These are phyloP conservation scores for Lemur catta DNA, from an alignment of 2,797 vertebrate species.

Conservation along the genomic window DNA sequence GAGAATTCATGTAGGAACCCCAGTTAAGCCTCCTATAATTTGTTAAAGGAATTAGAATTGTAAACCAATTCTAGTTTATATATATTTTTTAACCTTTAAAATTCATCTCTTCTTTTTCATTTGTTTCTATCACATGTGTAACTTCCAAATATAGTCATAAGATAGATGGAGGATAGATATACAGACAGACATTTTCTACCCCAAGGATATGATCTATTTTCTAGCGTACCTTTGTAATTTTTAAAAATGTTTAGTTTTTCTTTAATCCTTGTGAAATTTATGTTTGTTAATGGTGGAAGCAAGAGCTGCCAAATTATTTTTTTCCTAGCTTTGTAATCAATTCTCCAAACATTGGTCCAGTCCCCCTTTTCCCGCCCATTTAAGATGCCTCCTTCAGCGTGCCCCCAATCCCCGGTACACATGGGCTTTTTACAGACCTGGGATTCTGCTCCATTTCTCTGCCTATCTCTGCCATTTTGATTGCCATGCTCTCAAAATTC, in stretches of 20 bases:
- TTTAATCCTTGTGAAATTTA: neutral
- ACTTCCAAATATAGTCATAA: neutral
- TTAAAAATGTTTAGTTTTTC: neutral
- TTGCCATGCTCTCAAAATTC: neutral
- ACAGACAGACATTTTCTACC: neutral
- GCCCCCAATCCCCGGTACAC: neutral
- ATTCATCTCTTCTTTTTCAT: neutral
- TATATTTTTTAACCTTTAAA: neutral
- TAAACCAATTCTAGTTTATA: neutral
- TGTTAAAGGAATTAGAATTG: neutral
- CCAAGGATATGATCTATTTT: neutral
- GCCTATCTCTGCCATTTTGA: neutral
- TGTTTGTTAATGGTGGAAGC: neutral
- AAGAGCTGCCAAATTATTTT: neutral
- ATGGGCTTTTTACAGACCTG: neutral
- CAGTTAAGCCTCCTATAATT: neutral
- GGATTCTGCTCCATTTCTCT: neutral
- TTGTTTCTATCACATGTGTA: neutral
- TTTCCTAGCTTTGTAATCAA: neutral
- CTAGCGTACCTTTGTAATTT: neutral
- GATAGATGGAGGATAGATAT: neutral
- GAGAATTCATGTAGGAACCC: neutral
- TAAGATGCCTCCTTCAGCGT: neutral
- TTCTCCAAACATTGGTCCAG: neutral
- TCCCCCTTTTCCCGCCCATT: neutral